Conservation (phyloP, 2,888 invertebrate genomes). For the Synergus gifuensis region DNA sequence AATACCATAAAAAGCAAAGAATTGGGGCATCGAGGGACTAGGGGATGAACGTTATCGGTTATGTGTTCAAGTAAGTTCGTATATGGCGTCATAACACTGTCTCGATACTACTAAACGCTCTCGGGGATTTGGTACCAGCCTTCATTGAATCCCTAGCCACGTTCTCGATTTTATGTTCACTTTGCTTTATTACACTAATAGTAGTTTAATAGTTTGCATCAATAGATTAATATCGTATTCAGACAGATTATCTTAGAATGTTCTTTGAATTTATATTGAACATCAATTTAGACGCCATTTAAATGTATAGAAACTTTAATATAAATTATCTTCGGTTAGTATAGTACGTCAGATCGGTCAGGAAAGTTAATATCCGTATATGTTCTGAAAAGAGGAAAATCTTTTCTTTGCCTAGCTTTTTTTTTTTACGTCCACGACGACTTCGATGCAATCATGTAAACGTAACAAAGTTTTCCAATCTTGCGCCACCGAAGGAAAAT, state of each 20-base stretch:
- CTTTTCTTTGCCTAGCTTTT: not conserved
- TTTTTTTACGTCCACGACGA: not conserved
- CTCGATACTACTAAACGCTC: not conserved
- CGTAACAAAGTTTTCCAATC: constrained; percentile 34
- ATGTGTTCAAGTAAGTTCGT: not conserved
- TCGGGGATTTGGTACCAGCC: not conserved
- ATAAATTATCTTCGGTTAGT: no score
- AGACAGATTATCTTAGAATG: not conserved
- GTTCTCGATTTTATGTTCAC: not conserved
- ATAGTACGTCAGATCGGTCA: not conserved
- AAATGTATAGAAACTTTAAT: no score
- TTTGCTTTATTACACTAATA: not conserved
- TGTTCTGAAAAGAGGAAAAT: not conserved
- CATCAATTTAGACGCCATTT: no score
- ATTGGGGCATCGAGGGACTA: not conserved
- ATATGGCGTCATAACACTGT: not conserved
- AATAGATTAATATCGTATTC: not conserved
- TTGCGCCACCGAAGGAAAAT: not conserved
- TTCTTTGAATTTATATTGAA: not conserved
- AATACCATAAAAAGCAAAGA: not conserved
- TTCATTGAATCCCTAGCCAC: not conserved
- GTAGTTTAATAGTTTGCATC: not conserved
- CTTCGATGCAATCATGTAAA: constrained; percentile 33
- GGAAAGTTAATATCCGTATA: not conserved
- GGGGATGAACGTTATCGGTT: constrained; percentile 11